A percentile compares a stretch with the other conserved stretches of the same genome.
phyloP scores from a whole-genome alignment of 2,888 invertebrate genomes.

The Apotomis turbidana region DNA sequence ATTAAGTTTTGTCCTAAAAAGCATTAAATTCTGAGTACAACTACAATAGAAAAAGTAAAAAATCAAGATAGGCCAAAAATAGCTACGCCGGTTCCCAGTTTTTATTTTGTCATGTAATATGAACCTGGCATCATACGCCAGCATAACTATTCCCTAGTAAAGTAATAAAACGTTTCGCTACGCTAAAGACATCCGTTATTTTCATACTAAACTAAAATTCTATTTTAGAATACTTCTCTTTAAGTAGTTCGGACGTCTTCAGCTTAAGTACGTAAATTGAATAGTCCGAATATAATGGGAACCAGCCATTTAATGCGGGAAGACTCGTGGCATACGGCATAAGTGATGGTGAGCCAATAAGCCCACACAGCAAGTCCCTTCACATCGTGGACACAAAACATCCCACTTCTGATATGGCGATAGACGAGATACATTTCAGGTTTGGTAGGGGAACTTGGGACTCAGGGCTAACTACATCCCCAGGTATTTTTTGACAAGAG shows the following conservation, averaged over 20 bases:
- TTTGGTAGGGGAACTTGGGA: too few species aligned
- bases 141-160: too few species aligned
- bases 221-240: neutral
- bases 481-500: too few species aligned
- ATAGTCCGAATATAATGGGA: neutral
- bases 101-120: too few species aligned
- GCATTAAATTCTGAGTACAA: neutral
- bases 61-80: slow-evolving; percentile 5
- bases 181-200: neutral
- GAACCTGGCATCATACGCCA: too few species aligned
- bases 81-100: neutral
- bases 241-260: neutral
- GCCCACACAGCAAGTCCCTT: neutral
- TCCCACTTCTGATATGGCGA: too few species aligned
- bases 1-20: slow-evolving; percentile 9
- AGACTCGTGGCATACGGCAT: slow-evolving; percentile 23
- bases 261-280: neutral
- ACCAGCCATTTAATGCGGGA: slow-evolving; percentile 38
- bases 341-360: slow-evolving; percentile 10
- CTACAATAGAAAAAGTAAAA: neutral
- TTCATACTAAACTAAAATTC: neutral
- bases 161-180: neutral
- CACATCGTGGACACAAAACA: neutral
- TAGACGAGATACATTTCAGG: too few species aligned
- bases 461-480: too few species aligned